A percentile compares a stretch with the other conserved stretches of the same genome.
Evolutionary conservation across 1,140 invertebrate species (phyloP).

Genomic region (Drosophila sp.): DNA sequence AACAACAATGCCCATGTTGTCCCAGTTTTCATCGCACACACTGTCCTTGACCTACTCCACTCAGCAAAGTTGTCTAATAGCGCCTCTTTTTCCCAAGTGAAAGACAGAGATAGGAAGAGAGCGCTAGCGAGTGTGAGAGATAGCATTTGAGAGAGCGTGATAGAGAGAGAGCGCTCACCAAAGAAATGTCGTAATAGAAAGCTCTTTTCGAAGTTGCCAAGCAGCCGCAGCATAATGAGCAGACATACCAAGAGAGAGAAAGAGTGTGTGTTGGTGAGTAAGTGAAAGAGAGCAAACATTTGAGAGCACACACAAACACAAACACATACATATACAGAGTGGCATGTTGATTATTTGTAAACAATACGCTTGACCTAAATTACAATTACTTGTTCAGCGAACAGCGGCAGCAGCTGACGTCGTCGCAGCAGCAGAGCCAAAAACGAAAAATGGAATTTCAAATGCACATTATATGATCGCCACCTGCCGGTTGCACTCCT

Average conservation of each 20-base stretch:
- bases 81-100: conserved; percentile 37
- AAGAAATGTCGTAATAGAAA: conserved; percentile 75
- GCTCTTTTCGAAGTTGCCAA: conserved; percentile 69
- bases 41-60: conserved; percentile 83
- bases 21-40: conserved; percentile 79
- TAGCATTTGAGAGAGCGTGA: conserved; percentile 29
- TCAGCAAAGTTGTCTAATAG: conserved; percentile 78
- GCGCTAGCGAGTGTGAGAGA: not conserved
- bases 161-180: conserved; percentile 40
- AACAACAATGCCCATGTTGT: conserved; percentile 78
- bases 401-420: not conserved
- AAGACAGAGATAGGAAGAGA: conserved; percentile 32
- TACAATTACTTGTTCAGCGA: conserved; percentile 77
- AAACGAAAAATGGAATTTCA: conserved; percentile 59
- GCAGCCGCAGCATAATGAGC: conserved; percentile 52
- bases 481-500: conserved; percentile 45
- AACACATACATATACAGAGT: conserved; percentile 28
- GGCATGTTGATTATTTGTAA: conserved; percentile 80
- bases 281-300: conserved; percentile 30
- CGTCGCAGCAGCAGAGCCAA: conserved; percentile 36
- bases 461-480: conserved; percentile 67
- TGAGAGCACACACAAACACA: conserved; percentile 41
- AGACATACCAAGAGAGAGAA: conserved; percentile 23
- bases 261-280: not conserved
- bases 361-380: conserved; percentile 83